Base-by-base conservation (phyloP, 2,113 vertebrate species). In the Piprites chloris region DNA sequence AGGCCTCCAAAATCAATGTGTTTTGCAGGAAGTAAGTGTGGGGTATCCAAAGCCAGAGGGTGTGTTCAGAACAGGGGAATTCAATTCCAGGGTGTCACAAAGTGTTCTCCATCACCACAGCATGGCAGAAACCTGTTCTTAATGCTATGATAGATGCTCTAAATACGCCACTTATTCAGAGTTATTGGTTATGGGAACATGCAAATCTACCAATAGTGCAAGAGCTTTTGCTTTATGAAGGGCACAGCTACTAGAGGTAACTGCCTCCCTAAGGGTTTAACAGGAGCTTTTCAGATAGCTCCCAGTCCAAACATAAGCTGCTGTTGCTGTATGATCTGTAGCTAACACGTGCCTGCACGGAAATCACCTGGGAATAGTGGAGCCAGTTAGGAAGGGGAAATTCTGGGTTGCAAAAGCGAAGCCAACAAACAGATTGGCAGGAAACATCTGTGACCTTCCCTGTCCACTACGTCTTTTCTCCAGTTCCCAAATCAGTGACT, bases 111-210 rank as follows among this genome's bases (percentile, higher is more conserved):
- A 82, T 94, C 81, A 80, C 71, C 33, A 11, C 42, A 77, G 67
- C 71, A 28, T 47, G 75, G 78, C 85, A 97, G 89, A 89, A 96
- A 90, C 71, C 78, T 89, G 58, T 74, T 85, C 58, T 71, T 88
- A 90, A 59, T 63, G 82, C 67, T 68, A 5, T 83, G 95, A 94
- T 39, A 80, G 85, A 80, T 95, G 87, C 42, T 88, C 44, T 71
- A 93, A 89, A 89, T 53, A 63, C 1, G 35, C 46, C 75, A 80
- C 55, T 87, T 79, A 35, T 32, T 87, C 71, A 68, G 77, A 89
- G 49, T 77, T 94, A 94, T 75, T 79, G 85, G 87, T 21, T 83
- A 74, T 42, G 81, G 78, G 91, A 93, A 85, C 78, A 76, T 71
- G 87, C 90, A 95, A 83, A 82, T 85, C 67, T 22, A 76, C 58